Evolutionary conservation across 2,113 vertebrate genomes (phyloP).

Genomic region (Oryzias woworae): DNA sequence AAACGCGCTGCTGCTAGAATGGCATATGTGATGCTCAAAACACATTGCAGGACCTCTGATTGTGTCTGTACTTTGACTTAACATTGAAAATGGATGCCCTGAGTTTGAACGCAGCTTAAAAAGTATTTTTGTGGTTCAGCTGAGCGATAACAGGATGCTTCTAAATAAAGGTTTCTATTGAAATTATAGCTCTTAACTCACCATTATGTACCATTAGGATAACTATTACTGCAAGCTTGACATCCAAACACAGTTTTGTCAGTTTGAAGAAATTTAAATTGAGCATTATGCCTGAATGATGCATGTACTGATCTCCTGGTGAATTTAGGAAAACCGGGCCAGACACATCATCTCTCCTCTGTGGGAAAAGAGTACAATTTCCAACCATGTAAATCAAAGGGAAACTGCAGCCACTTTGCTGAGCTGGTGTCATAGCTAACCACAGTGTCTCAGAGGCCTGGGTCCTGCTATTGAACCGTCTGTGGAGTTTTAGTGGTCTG

Average conservation of each 20-base stretch:
- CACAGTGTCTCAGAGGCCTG: conserved; percentile 65
- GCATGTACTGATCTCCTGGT: conserved; percentile 55
- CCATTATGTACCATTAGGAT: conserved; percentile 1
- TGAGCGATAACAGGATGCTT: too few species aligned
- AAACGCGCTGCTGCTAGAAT: too few species aligned
- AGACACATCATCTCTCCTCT: conserved; percentile 58
- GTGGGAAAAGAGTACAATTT: conserved; percentile 64
- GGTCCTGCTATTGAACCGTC: conserved; percentile 74
- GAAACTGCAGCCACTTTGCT: conserved; percentile 71
- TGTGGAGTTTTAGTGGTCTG: conserved; percentile 75
- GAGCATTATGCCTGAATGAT: conserved; percentile 2
- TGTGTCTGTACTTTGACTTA: too few species aligned
- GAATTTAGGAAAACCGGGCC: conserved; percentile 53
- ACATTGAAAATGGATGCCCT: too few species aligned
- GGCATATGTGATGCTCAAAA: too few species aligned
- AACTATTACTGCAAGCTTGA: conserved; percentile 7
- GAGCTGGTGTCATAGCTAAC: conserved; percentile 64
- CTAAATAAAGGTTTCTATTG: too few species aligned
- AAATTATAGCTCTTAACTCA: conserved; percentile 4
- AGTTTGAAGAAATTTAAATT: conserved; percentile 44
- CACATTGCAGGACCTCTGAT: too few species aligned
- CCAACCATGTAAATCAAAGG: conserved; percentile 69
- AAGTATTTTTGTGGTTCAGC: too few species aligned
- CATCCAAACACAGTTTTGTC: conserved; percentile 13
- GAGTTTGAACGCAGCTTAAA: too few species aligned